Base-by-base conservation (phyloP, 2,113 vertebrate genomes). In the Sardina pilchardus region DNA sequence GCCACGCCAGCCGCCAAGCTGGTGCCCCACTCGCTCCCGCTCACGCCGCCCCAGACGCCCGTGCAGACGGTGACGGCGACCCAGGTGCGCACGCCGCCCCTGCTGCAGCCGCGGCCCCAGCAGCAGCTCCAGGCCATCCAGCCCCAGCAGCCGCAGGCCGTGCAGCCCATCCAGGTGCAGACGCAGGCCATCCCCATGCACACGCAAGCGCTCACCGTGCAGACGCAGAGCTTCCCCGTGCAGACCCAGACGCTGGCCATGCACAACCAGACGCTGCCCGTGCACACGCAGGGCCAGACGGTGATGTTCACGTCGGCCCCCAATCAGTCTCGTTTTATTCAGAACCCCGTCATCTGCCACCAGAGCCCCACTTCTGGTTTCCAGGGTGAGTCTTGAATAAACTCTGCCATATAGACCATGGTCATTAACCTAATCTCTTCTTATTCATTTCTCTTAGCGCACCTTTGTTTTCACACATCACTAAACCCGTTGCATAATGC, bases 311-410 rank as follows among this genome's bases (percentile, higher is more conserved):
- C 98, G 0, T 96, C 96, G 90, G 97, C 93, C 0, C 91, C 96
- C 2, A 94, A 95, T 0, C 97, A 96, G 88, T 96, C 97, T 0
- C 96, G 97, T 81, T 96, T 99, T 88, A 97, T 99, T 91, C 98
- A 98, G 92, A 98, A 96, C 94, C 97, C 96, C 0, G 91, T 99
- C 88, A 96, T 99, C 91, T 99, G 97, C 92, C 98, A 99, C 92
- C 98, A 98, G 87, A 94, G 90, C 0, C 94, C 96, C 0, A 93
- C 94, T 7, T 91, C 96, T 0, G 91, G 97, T 89, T 99, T 99
- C 87, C 98, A 99, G 96, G 98, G 98, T 99, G 90, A 91, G 0
- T 48, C 44, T 67, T 2, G 50, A 8, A 56, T 0, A 7, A 9
- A n/a, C 34, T n/a, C 45, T 24, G 7, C 67, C 9, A 7, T n/a